A percentile compares a stretch with the other conserved stretches of the same genome.
These are phyloP conservation scores for Taphrorychus bicolor DNA, from an alignment of 2,888 invertebrate species.

Conservation along the genomic window DNA sequence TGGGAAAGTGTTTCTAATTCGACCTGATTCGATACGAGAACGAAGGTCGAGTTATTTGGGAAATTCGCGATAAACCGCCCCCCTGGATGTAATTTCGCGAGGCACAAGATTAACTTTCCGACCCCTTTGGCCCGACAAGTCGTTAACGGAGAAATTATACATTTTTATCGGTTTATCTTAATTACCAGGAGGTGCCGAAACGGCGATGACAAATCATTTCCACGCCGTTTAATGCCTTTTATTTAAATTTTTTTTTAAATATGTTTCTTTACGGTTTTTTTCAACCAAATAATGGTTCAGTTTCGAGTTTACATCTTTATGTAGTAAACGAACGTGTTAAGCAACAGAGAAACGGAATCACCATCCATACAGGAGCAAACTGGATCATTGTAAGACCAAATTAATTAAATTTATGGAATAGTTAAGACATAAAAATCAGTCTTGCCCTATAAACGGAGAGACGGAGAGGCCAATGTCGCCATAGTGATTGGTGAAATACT, in stretches of 20 bases:
- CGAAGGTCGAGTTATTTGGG: slow-evolving; percentile 34
- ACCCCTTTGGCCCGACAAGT: slow-evolving; percentile 18
- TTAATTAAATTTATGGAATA: no score
- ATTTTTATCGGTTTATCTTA: slow-evolving; percentile 35
- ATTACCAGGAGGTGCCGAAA: slow-evolving; percentile 17
- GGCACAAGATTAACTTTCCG: slow-evolving; percentile 34
- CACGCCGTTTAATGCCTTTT: slow-evolving; percentile 5
- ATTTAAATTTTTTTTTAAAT: slow-evolving; percentile 5
- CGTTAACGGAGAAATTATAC: slow-evolving; percentile 28
- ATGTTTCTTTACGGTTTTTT: no score
- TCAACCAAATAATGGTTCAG: no score
- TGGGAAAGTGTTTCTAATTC: slow-evolving; percentile 51
- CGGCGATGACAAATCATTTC: slow-evolving; percentile 28
- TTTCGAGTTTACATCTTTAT: no score
- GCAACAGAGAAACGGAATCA: no score
- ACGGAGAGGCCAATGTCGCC: no score
- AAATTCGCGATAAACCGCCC: slow-evolving; percentile 32
- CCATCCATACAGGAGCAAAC: no score
- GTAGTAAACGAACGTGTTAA: no score
- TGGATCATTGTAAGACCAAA: no score
- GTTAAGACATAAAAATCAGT: no score
- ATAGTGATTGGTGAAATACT: no score
- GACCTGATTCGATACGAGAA: slow-evolving; percentile 51
- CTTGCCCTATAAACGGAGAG: no score
- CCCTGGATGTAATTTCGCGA: slow-evolving; percentile 33